Conservation (phyloP, 2,113 vertebrate genomes). For the Corythoichthys haematopterus region DNA sequence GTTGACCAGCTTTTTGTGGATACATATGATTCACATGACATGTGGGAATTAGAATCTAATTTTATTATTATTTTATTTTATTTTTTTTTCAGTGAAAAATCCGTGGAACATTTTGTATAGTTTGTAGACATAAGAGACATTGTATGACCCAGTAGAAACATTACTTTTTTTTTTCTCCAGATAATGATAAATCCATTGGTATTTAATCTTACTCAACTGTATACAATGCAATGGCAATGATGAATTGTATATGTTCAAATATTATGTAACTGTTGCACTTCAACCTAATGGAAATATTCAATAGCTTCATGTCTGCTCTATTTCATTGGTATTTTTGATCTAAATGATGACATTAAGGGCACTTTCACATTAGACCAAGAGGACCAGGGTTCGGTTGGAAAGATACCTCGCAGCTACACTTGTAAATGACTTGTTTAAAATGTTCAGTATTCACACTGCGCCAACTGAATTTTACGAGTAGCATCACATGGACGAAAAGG, state of each 20-base stretch:
- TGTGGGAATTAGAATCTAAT: conserved; percentile 16
- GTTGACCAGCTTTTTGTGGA: conserved; percentile 14
- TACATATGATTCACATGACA: conserved; percentile 6
- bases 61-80: conserved; percentile 34
- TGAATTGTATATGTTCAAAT: neutral
- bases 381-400: too few species aligned
- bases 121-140: conserved; percentile 25
- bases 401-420: too few species aligned
- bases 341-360: neutral
- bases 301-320: too few species aligned
- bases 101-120: neutral
- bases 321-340: neutral
- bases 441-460: too few species aligned
- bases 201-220: neutral
- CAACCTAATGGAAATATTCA: neutral
- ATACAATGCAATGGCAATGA: too few species aligned
- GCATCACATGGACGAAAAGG: too few species aligned
- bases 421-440: too few species aligned
- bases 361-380: too few species aligned
- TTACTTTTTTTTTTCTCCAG: neutral
- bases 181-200: conserved; percentile 9
- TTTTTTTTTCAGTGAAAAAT: conserved; percentile 28
- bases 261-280: neutral
- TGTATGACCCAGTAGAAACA: conserved; percentile 24
- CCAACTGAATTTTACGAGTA: too few species aligned